phyloP scores from a whole-genome alignment of 2,113 vertebrate species.

The Chamaetylas fuelleborni region DNA sequence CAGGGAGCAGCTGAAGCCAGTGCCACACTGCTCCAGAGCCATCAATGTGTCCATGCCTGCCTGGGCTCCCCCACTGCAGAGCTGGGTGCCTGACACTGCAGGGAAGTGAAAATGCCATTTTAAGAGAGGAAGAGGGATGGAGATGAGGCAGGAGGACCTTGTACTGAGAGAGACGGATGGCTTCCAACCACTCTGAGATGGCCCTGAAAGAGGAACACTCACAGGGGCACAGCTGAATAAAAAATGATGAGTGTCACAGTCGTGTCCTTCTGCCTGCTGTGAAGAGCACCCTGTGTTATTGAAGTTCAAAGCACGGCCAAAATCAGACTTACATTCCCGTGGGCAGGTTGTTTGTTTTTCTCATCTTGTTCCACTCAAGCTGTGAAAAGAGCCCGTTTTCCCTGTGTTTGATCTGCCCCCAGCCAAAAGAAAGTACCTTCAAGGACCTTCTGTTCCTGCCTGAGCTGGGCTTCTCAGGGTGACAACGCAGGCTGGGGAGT shows the following conservation, averaged over 20 bases:
- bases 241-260: background rate
- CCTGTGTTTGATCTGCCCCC: background rate
- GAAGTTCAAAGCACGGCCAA: background rate
- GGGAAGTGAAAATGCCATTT: background rate
- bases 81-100: background rate
- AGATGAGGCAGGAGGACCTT: background rate
- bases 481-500: background rate
- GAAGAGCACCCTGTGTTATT: background rate
- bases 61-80: background rate
- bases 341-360: conserved; percentile 35
- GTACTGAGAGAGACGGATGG: background rate
- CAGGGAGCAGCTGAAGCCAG: background rate
- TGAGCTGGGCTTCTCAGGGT: background rate
- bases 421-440: background rate
- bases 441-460: background rate
- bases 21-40: background rate
- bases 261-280: background rate
- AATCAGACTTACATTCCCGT: background rate
- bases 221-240: background rate
- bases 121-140: background rate
- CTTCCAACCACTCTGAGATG: background rate
- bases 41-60: fast-evolving
- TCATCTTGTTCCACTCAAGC: background rate
- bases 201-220: background rate
- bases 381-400: background rate